These are phyloP conservation scores for Coreius guichenoti DNA, from an alignment of 2,797 vertebrate species.

Conservation along the genomic window DNA sequence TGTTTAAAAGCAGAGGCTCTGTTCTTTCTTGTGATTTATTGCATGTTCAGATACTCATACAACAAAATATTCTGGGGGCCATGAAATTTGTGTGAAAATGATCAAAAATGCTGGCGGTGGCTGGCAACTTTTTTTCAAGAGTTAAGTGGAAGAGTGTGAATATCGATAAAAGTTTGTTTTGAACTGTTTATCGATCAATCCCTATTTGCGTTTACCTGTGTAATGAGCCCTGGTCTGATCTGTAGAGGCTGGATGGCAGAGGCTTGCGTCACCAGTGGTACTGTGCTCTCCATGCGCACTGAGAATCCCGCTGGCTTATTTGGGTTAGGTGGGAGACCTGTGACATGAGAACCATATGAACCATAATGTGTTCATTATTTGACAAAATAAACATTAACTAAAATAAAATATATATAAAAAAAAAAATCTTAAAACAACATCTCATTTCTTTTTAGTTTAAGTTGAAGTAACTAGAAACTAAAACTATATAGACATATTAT, in stretches of 20 bases:
- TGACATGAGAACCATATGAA: not conserved
- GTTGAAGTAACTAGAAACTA: not conserved
- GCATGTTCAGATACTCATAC: too few relatives aligned
- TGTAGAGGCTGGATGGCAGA: constrained; percentile 92
- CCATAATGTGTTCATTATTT: not conserved
- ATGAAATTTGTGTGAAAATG: too few relatives aligned
- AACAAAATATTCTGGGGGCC: too few relatives aligned
- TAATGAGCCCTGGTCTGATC: constrained; percentile 92
- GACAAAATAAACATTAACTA: not conserved
- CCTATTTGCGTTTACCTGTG: constrained; percentile 81
- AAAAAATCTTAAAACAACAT: not conserved
- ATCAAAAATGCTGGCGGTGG: too few relatives aligned
- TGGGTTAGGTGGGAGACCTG: constrained; percentile 90
- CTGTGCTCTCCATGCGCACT: constrained; percentile 90
- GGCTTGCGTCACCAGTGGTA: constrained; percentile 93
- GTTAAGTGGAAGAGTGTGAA: not conserved
- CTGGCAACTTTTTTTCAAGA: too few relatives aligned
- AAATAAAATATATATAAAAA: not conserved
- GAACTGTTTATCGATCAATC: not conserved
- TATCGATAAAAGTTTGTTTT: not conserved
- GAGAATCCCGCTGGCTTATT: constrained; percentile 90
- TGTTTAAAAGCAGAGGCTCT: too few relatives aligned
- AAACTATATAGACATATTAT: not conserved
- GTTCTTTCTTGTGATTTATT: too few relatives aligned
- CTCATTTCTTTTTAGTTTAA: not conserved